Evolutionary conservation across 2,113 vertebrate species (phyloP), one percentile per base, ranked within the genome.

Genomic region (Archilochus colubris): DNA sequence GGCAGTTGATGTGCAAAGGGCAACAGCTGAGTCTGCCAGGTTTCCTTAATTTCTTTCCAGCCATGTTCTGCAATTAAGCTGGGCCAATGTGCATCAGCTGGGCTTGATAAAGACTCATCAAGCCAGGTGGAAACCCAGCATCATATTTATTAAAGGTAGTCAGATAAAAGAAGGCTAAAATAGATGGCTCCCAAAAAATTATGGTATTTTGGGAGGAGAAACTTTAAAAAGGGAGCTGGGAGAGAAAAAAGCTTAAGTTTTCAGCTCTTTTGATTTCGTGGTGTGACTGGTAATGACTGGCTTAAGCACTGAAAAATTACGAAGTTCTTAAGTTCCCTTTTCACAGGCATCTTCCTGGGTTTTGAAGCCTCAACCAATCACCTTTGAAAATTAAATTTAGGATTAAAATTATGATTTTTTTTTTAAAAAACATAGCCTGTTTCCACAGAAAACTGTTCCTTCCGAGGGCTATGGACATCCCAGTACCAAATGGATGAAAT

Each of bases 1-100:
- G 89, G 94, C 72, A 91, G 83, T 73, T 28, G 58, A 50, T 15
- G 95, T 78, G 74, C 81, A 81, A 97, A 95, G 94, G 83, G 91
- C 86, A 95, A 46, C 21, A 69, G 76, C 30, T 38, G 61, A 84
- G 24, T 0, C 0, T 70, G 83, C 48, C 91, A 94, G 40, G 20
- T 22, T 27, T 83, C 61, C 25, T 3, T 1, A 16, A 23, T 38
- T 62, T 54, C 55, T 73, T 38, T 20, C 36, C 5, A 2, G 43
- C 27, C 24, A 7, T 5, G 31, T 43, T 40, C 22, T 93, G 80
- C 33, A 67, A 43, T 10, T 87, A 50, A n/a, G 28, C 23, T 53
- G 31, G 48, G 62, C n/a, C 30, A 77, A 58, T 3, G 38, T 40
- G 69, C 87, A 84, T 7, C 81, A 55, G 50, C 50, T 58, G 25